Evolutionary conservation across 2,888 invertebrate species (phyloP).

Genomic region (Cactoblastis cactorum): DNA sequence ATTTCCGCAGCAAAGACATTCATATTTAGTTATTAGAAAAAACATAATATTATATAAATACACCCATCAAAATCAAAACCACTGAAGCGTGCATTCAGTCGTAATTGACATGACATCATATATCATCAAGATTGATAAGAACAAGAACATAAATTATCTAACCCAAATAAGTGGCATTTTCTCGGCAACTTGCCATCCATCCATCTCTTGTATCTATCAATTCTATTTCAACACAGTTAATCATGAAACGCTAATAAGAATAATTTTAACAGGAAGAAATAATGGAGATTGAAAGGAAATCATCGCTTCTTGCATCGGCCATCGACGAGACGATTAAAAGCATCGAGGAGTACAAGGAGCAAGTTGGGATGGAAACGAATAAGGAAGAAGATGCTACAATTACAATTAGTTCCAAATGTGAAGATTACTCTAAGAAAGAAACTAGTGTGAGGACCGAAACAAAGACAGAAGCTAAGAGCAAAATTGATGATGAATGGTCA

Average conservation of each 20-base stretch:
- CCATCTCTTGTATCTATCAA: not conserved
- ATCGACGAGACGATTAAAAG: constrained; percentile 66
- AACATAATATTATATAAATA: no score
- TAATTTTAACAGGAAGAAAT: constrained; percentile 55
- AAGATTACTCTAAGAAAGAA: constrained; percentile 18
- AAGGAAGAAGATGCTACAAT: constrained; percentile 25
- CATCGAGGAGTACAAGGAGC: constrained; percentile 69
- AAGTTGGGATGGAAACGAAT: constrained; percentile 50
- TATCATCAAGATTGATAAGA: not conserved
- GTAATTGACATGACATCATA: not conserved
- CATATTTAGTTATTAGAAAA: no score
- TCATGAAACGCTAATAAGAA: constrained; percentile 1
- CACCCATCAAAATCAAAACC: no score
- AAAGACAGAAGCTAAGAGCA: constrained; percentile 8
- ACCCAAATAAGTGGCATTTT: not conserved
- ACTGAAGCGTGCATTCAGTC: no score
- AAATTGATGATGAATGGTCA: constrained; percentile 25
- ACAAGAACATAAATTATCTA: constrained; percentile 6
- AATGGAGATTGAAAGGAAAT: constrained; percentile 60
- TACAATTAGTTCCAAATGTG: constrained; percentile 17
- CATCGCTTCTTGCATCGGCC: constrained; percentile 62
- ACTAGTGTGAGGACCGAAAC: constrained; percentile 10
- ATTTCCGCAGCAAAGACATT: no score
- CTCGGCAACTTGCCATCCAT: constrained; percentile 13
- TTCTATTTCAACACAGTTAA: not conserved